Percentiles rank a stretch among this genome's conserved stretches.
Evolutionary conservation across 2,797 vertebrate genomes (phyloP).

Genomic region (Hyperoplus lanceolatus): DNA sequence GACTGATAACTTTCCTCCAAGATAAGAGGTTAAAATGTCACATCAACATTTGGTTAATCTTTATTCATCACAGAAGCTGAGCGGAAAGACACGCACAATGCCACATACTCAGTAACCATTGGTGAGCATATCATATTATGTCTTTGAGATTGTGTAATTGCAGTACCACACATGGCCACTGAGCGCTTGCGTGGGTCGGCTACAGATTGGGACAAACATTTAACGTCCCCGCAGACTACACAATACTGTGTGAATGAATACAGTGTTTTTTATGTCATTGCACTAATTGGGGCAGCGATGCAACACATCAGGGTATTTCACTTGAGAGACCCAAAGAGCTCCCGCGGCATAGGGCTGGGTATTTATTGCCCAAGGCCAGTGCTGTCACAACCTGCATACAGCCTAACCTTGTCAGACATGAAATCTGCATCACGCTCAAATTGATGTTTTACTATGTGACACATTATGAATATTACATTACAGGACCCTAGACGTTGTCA

Average conservation of each 20-base stretch:
- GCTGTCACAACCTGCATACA: conserved; percentile 86
- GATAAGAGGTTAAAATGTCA: conserved; percentile 51
- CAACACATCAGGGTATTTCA: conserved; percentile 71
- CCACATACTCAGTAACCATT: background rate
- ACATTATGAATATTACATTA: conserved; percentile 99
- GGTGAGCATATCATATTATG: conserved; percentile 1
- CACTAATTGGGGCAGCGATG: conserved; percentile 82
- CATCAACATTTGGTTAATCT: conserved; percentile 32
- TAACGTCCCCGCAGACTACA: conserved; percentile 60
- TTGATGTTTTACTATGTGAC: conserved; percentile 94
- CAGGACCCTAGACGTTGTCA: conserved; percentile 91
- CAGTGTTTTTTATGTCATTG: conserved; percentile 79
- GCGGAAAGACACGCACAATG: conserved; percentile 15
- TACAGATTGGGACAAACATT: conserved; percentile 32
- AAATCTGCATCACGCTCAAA: conserved; percentile 90
- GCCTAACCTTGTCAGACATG: conserved; percentile 90
- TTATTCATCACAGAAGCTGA: conserved; percentile 17
- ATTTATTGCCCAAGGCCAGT: conserved; percentile 83
- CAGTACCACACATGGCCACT: conserved; percentile 55
- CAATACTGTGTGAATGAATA: conserved; percentile 55
- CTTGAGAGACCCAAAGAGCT: conserved; percentile 70
- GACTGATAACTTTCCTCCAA: conserved; percentile 49
- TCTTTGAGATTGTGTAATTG: conserved; percentile 44
- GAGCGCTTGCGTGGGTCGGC: background rate
- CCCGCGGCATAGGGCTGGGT: conserved; percentile 73